These are phyloP conservation scores for Oryzias curvinotus DNA, from an alignment of 2,113 vertebrate species.

Conservation along the genomic window DNA sequence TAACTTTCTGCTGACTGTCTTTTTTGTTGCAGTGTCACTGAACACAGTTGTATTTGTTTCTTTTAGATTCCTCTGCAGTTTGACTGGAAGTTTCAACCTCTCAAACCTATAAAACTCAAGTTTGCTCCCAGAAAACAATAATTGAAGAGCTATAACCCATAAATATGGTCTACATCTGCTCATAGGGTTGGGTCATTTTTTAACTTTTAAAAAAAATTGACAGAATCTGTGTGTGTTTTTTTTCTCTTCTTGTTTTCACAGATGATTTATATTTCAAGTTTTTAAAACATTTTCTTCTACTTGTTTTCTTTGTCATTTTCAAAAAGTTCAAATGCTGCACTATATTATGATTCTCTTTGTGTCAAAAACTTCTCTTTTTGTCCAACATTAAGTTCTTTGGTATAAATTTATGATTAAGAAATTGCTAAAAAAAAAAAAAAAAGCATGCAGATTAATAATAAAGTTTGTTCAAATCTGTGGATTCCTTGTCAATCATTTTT, in stretches of 20 bases:
- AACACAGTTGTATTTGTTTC: too few relatives aligned
- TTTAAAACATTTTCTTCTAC: background rate
- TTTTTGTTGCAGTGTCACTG: too few relatives aligned
- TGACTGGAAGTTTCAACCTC: conserved; percentile 27
- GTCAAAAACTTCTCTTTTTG: too few relatives aligned
- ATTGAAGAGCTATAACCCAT: background rate
- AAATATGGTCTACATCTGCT: background rate
- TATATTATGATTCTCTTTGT: too few relatives aligned
- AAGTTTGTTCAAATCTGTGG: too few relatives aligned
- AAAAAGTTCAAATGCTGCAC: background rate
- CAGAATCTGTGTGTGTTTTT: background rate
- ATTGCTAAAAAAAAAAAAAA: too few relatives aligned
- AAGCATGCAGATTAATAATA: too few relatives aligned
- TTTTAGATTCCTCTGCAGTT: conserved; percentile 23
- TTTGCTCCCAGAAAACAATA: conserved; percentile 53
- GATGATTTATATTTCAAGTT: background rate
- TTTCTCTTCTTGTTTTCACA: background rate
- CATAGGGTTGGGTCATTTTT: background rate
- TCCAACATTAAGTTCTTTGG: too few relatives aligned
- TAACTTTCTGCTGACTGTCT: too few relatives aligned
- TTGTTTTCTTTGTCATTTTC: background rate
- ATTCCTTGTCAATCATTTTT: too few relatives aligned
- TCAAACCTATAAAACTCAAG: conserved; percentile 47
- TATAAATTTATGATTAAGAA: too few relatives aligned
- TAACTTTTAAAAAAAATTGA: background rate